These are phyloP conservation scores for Cryptomyrus ogoouensis DNA, from an alignment of 2,113 vertebrate genomes.

Conservation along the genomic window DNA sequence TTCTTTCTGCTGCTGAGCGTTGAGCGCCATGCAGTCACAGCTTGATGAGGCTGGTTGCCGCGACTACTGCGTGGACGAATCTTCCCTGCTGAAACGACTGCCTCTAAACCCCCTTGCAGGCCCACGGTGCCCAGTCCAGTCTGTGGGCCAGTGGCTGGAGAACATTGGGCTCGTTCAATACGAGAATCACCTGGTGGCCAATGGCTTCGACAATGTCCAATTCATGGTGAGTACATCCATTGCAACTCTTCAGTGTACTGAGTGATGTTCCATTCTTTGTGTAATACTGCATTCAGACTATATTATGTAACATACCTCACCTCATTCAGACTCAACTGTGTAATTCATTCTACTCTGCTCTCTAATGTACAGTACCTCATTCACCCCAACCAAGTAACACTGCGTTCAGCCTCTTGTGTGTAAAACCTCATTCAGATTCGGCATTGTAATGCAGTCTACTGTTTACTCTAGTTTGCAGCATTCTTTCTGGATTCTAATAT, in stretches of 20 bases:
- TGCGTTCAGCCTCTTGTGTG: background rate
- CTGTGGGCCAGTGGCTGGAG: conserved; percentile 97
- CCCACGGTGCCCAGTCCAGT: conserved; percentile 91
- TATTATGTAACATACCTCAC: background rate
- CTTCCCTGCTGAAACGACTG: conserved; percentile 93
- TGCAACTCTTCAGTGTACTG: background rate
- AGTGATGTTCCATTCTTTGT: background rate
- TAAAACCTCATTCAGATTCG: background rate
- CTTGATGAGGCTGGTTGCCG: conserved; percentile 96
- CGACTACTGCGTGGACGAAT: conserved; percentile 97
- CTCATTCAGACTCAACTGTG: background rate
- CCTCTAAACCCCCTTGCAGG: conserved; percentile 97
- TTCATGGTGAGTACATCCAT: conserved; percentile 83
- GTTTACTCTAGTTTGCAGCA: background rate
- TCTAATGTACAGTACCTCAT: background rate
- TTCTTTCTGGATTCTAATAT: background rate
- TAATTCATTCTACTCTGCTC: background rate
- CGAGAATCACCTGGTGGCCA: conserved; percentile 97
- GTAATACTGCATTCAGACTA: background rate
- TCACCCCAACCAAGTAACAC: background rate
- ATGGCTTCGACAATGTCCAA: conserved; percentile 96
- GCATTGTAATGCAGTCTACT: background rate
- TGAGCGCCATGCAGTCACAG: conserved; percentile 92
- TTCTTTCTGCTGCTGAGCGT: conserved; percentile 41
- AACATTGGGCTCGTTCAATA: conserved; percentile 97